Conservation (phyloP, 2,888 invertebrate species). For the Calliopum simillimum region DNA sequence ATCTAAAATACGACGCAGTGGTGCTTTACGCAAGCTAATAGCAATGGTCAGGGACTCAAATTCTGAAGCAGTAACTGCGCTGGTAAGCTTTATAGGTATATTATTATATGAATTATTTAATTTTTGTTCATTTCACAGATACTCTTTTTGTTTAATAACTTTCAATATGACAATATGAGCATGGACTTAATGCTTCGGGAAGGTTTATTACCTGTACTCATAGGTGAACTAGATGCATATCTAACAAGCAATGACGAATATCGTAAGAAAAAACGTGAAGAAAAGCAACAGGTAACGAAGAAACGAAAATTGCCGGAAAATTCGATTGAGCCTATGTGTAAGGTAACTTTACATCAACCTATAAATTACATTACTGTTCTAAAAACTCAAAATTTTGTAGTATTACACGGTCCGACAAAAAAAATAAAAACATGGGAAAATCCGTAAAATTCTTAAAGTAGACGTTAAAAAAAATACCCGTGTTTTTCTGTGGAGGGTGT, state of each 20-base stretch:
- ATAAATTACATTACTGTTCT: background rate
- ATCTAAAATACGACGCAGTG: constrained; percentile 65
- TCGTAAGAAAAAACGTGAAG: constrained; percentile 61
- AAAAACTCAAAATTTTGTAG: background rate
- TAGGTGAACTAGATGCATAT: constrained; percentile 67
- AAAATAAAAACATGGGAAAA: too few relatives aligned
- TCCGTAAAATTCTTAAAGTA: too few relatives aligned
- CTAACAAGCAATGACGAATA: constrained; percentile 62
- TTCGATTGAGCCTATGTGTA: constrained; percentile 6
- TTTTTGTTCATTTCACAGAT: constrained; percentile 35
- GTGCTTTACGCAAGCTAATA: constrained; percentile 62
- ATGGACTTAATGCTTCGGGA: constrained; percentile 70
- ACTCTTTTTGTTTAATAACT: constrained; percentile 68
- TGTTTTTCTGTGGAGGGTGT: too few relatives aligned
- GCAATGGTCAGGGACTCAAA: constrained; percentile 60
- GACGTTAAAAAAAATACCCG: too few relatives aligned
- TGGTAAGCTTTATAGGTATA: constrained; percentile 49
- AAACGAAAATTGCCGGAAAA: constrained; percentile 59
- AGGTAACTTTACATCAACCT: background rate
- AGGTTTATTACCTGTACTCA: constrained; percentile 69
- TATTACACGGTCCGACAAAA: too few relatives aligned
- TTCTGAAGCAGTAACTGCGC: constrained; percentile 59
- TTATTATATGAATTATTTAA: background rate
- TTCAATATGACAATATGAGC: constrained; percentile 68
- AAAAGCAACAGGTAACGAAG: constrained; percentile 55